Conservation (phyloP, 2,888 invertebrate genomes). For the Cantharis lateralis region DNA sequence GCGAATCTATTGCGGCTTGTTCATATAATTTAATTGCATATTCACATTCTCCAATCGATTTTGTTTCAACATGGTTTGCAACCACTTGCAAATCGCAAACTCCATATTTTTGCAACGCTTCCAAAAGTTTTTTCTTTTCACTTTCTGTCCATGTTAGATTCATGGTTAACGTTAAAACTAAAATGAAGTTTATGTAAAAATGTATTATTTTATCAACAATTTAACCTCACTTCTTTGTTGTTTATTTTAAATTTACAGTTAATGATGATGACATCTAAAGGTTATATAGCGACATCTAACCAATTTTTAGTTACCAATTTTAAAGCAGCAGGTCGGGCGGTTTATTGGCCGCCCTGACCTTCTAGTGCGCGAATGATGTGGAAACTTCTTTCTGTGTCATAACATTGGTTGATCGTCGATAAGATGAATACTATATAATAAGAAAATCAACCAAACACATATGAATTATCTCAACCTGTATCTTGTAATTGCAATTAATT, state of each 20-base stretch:
- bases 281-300: background rate
- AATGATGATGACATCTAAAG: background rate
- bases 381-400: too few relatives aligned
- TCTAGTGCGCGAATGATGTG: too few relatives aligned
- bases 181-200: background rate
- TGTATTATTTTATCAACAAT: background rate
- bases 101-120: slow-evolving; percentile 8
- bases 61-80: background rate
- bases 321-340: too few relatives aligned
- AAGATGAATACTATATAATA: too few relatives aligned
- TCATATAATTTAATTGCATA: slow-evolving; percentile 5
- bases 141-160: slow-evolving; percentile 9
- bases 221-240: background rate
- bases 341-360: too few relatives aligned
- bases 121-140: slow-evolving; percentile 8
- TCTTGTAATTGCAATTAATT: too few relatives aligned
- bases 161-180: background rate
- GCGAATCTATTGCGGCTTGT: background rate
- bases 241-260: background rate
- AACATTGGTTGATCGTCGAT: too few relatives aligned
- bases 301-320: background rate
- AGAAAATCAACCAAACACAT: too few relatives aligned
- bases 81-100: background rate
- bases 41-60: background rate
- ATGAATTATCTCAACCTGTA: too few relatives aligned